Evolutionary conservation across 2,888 invertebrate genomes (phyloP), one percentile per base, ranked within the genome.

Genomic region (Zelleria hepariella): DNA sequence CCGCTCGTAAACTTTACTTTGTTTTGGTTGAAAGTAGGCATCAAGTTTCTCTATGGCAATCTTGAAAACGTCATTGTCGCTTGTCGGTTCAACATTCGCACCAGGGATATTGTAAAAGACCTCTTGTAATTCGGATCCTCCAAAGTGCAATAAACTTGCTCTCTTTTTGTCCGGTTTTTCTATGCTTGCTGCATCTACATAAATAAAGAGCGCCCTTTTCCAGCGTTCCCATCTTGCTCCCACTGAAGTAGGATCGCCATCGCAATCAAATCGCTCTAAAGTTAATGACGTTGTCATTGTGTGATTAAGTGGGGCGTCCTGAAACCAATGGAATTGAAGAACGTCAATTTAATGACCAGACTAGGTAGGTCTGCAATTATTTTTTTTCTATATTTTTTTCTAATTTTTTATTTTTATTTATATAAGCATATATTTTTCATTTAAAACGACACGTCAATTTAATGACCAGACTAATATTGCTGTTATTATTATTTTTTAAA

Each of bases 11-110:
- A 56, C 32, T 32, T 61, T 77, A 69, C 57, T 74, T 59, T 64
- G 74, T 71, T 63, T 70, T 73, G 21, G 67, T 65, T 27, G 68
- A 23, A 60, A 70, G 61, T 71, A 66, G n/a, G 66, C 63, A 32
- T 62, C 61, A 24, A 72, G 61, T 61, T 65, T 63, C 15, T 68
- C 64, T 20, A 68, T 60, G 5, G 68, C 63, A 21, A 60, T 42
- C 2, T 57, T 47, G 26, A 56, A 59, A 51, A 59, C 56, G 48
- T 58, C 21, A 15, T n/a, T 20, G 24, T 21, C 52, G 24, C 64
- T 61, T 23, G 27, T 53, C 20, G 32, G 51, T 57, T 59, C 61
- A n/a, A 55, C 61, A 57, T 24, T 60, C 32, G 64, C 68, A 6
- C 63, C 64, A 2, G 69, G 70, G 24, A 68, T 53, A 59, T 68